Evolutionary conservation across 1,140 invertebrate species (phyloP), one percentile per base, ranked within the genome.

Genomic region (Cyclargus thomasi): DNA sequence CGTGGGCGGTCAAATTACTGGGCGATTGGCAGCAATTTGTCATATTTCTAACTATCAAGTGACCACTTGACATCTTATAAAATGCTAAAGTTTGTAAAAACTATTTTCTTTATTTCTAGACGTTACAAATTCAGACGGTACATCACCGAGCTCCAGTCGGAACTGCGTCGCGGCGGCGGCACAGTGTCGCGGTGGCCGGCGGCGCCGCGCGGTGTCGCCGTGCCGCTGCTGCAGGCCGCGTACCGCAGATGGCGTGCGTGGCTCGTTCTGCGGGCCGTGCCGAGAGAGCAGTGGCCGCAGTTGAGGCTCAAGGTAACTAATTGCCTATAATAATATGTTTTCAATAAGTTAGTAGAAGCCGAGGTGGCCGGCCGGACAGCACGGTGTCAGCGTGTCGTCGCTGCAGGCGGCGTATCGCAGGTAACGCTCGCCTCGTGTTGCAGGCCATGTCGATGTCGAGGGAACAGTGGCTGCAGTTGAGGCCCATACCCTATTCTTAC

Each of bases 381-480:
- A 91, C 23, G 70, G 81, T 0, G 80, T 73, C 53, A 95, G 94
- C 94, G 62, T 92, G 92, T 0, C 85, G 77, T 83, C 71, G 91
- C 85, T 96, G 65, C 92, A 92, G 74, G 91, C 84, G 16, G 93
- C 95, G 63, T 94, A 93, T 79, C 91, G 92, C 2, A 93, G 96
- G 72, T 99, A 98, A 98, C 89, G 96, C 57, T 97, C 96, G 2
- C 95, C 97, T 97, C 93, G 94, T 97, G 57, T 92, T 99, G 0
- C 92, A 92, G 73, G 94, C 94, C 63, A 94, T 98, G 73, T 97
- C 97, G 0, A 88, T n/a, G n/a, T n/a, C n/a, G n/a, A n/a, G 96
- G 67, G 93, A 93, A 67, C 96, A 99, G 80, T 97, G 97, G 96
- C 95, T 96, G 0, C 95, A 97, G 81, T 92, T 99, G 59, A 98